Base-by-base conservation (phyloP, 2,113 vertebrate genomes). In the Haliaeetus leucogaster region DNA sequence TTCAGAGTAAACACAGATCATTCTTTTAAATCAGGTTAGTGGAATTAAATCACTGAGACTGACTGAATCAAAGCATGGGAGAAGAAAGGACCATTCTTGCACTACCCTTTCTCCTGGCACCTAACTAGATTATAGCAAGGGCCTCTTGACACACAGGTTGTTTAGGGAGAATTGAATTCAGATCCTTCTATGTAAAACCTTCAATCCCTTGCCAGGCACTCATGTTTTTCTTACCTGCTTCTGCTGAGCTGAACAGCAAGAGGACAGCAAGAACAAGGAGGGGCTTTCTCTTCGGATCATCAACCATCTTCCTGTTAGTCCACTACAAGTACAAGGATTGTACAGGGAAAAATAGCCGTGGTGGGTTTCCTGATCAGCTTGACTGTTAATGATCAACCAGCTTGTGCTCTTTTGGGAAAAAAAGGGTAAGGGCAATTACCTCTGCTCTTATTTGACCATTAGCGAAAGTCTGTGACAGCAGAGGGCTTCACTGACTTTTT, bases 211-310 rank as follows among this genome's bases (percentile, higher is more conserved):
- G 26, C 38, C 78, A 72, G 15, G 14, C 17, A 62, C 13, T 80
- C 27, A 7, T 13, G 7, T 42, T 72, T 88, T 80, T 30, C 97
- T 96, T 97, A 98, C 97, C 97, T 96, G 93, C 36, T 70, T 63
- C 76, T 61, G 76, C 62, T 61, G 86, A 82, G 76, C 78, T 74
- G 89, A 93, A 71, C 67, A 97, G 66, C 16, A 84, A 62, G n/a
- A 93, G 43, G 58, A 89, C 40, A 40, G 82, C 52, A 62, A 94
- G 40, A 73, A 85, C 59, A 23, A 48, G 0, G 13, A 90, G 30
- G 6, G 2, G 40, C 58, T 86, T 82, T 50, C 48, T 93, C 47
- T 91, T 81, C 10, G 0, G 81, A 81, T 71, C 70, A 20, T 63
- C 55, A 67, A 29, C 68, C 93, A 96, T 96, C 55, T 90, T 95